Percentiles rank a stretch among this genome's conserved stretches.
Conservation (phyloP, 1,140 invertebrate genomes). For the Elysia chlorotica region DNA sequence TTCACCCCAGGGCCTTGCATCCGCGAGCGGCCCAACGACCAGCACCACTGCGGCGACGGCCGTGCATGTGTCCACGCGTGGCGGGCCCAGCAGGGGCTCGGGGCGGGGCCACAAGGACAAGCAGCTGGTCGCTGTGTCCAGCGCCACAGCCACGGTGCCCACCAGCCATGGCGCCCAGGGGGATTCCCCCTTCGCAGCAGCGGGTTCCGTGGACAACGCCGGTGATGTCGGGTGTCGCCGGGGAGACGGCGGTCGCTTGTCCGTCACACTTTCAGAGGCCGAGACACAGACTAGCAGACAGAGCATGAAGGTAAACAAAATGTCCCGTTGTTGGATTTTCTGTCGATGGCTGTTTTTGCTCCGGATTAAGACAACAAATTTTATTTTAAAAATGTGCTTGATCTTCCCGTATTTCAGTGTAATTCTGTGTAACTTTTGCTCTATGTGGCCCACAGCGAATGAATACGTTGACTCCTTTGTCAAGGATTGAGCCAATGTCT, state of each 20-base stretch:
- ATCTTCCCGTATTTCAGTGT: too few species aligned
- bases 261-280: not conserved
- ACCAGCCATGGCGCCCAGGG: not conserved
- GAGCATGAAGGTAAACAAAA: not conserved
- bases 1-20: conserved; percentile 30
- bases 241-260: not conserved
- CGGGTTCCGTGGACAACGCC: not conserved
- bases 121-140: not conserved
- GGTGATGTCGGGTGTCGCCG: not conserved
- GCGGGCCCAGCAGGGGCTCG: not conserved
- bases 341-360: too few species aligned
- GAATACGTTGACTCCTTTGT: too few species aligned
- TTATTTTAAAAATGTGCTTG: too few species aligned
- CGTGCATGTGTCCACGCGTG: not conserved
- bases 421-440: too few species aligned
- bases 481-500: too few species aligned
- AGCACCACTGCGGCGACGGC: conserved; percentile 26
- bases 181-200: not conserved
- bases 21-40: conserved; percentile 27
- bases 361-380: too few species aligned
- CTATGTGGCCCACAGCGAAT: too few species aligned
- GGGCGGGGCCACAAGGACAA: not conserved
- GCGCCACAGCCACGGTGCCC: not conserved
- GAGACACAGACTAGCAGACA: not conserved
- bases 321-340: too few species aligned